Evolutionary conservation across 1,140 invertebrate species (phyloP), one percentile per base, ranked within the genome.

Genomic region (Caenorhabditis tropicalis): DNA sequence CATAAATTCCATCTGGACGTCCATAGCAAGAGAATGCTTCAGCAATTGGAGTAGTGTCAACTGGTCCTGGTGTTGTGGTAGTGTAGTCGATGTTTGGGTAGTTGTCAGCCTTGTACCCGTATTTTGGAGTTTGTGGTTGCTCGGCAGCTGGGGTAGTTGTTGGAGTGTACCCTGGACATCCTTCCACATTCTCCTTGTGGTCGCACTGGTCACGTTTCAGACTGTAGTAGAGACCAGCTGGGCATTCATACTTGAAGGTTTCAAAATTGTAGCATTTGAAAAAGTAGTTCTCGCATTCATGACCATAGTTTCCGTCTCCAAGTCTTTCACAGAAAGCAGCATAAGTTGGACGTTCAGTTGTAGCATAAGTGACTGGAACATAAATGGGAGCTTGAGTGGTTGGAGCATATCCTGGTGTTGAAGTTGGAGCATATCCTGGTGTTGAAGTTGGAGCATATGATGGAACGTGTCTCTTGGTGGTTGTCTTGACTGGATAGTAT

Each of bases 81-180:
- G 65, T 74, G 65, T 74, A 74, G 29, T 74, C 65, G 12, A 74
- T 74, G 65, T 43, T 74, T 74, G 65, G 65, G 10, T 74, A 74
- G 19, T 74, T 43, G 36, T 39, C 10, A 1, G 36, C 21, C 1
- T 43, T 39, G 36, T 74, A 74, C 29, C 53, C 53, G 7, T 74
- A 74, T 19, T 39, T 74, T 43, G 60, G 21, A 6, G 65, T 12
- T 21, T 9, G n/a, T 24, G 21, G 36, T 5, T 74, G 36, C 33
- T 39, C 21, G 21, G 33, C 21, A 9, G 33, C 36, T 74, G 65
- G 65, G 1, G 65, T 46, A 24, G 65, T 74, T 15, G 19, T 10
- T 43, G 65, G 65, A 74, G 65, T 74, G 43, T 19, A 74, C 10
- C 33, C 65, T 74, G 65, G 65, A 15, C 65, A 74, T 21, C 36